Evolutionary conservation across 2,113 vertebrate species (phyloP).

Genomic region (Cyprinodon tularosa): DNA sequence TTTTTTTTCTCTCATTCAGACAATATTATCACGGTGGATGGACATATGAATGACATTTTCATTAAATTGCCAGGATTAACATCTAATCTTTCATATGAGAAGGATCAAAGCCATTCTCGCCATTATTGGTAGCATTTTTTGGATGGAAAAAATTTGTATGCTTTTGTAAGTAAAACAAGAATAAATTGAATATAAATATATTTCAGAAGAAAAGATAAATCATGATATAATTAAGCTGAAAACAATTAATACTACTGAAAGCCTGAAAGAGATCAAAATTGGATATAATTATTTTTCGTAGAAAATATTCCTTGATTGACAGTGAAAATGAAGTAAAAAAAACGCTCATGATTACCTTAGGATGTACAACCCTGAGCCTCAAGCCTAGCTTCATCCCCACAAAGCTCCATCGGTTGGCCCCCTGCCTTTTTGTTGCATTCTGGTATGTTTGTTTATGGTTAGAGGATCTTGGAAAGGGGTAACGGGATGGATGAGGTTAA

Average conservation of each 20-base stretch:
- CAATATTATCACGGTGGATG: conserved; percentile 32
- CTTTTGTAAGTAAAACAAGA: conserved; percentile 31
- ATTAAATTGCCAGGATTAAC: conserved; percentile 63
- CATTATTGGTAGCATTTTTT: conserved; percentile 36
- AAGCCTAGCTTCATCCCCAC: conserved; percentile 57
- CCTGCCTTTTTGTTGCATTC: conserved; percentile 54
- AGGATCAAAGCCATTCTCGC: conserved; percentile 53
- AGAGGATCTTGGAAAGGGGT: conserved; percentile 45
- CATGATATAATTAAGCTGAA: neutral
- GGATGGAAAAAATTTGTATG: conserved; percentile 18
- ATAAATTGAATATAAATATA: conserved; percentile 9
- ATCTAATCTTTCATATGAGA: conserved; percentile 65
- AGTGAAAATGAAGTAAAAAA: conserved; percentile 28
- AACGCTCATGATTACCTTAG: conserved; percentile 54
- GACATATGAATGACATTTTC: conserved; percentile 61
- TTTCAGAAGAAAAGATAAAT: neutral
- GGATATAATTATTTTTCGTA: neutral
- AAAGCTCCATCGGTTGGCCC: conserved; percentile 39
- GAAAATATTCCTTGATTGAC: conserved; percentile 6
- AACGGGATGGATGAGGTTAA: conserved; percentile 32
- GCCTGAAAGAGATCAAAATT: neutral
- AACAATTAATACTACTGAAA: conserved; percentile 4
- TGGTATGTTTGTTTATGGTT: conserved; percentile 63
- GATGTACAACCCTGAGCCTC: conserved; percentile 35
- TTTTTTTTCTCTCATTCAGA: conserved; percentile 31